These are phyloP conservation scores for Fratercula arctica DNA, from an alignment of 2,797 vertebrate genomes.

Conservation along the genomic window DNA sequence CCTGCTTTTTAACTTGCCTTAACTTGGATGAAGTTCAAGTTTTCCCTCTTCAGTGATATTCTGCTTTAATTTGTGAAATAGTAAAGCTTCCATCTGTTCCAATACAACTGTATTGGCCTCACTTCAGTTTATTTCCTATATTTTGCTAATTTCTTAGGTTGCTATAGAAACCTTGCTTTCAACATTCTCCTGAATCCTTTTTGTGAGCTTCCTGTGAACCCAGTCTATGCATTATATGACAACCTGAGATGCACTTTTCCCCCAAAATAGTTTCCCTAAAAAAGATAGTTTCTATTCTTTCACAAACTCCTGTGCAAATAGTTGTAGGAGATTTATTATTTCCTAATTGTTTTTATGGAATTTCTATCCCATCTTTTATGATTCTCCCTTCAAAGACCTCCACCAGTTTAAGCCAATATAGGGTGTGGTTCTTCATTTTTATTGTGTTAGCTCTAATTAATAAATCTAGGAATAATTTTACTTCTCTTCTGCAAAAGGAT, in stretches of 20 bases:
- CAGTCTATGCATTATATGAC: background rate
- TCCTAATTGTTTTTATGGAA: background rate
- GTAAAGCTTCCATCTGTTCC: conserved; percentile 45
- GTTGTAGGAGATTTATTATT: background rate
- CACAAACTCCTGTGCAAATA: background rate
- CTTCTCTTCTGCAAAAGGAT: background rate
- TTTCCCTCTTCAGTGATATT: background rate
- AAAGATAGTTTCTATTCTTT: background rate
- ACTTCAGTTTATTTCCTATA: conserved; percentile 24
- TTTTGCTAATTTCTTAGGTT: conserved; percentile 46
- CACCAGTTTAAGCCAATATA: background rate
- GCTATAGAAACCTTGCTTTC: conserved; percentile 32
- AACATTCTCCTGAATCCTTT: background rate
- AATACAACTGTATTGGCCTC: conserved; percentile 24
- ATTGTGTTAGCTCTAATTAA: background rate
- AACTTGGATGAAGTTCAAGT: background rate
- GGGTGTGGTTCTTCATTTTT: background rate
- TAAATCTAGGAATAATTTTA: background rate
- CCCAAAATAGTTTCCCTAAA: background rate
- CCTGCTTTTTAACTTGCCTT: background rate
- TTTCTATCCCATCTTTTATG: background rate
- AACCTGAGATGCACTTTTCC: background rate
- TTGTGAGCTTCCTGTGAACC: background rate
- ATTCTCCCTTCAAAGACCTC: background rate
- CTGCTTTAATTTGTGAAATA: conserved; percentile 33